Conservation (phyloP, 2,888 invertebrate species). For the Noctua comes region DNA sequence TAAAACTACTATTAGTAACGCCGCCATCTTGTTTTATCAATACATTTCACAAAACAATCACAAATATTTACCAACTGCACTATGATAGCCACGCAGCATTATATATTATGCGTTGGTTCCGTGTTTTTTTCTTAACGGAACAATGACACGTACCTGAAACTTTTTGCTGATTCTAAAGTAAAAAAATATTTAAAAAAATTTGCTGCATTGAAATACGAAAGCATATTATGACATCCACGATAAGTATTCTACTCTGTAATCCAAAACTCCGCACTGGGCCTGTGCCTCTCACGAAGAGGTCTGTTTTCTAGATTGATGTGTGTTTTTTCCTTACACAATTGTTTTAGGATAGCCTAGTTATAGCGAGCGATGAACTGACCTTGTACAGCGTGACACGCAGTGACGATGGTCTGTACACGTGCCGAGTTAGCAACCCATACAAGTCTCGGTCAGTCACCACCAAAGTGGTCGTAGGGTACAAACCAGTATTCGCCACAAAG, state of each 20-base stretch:
- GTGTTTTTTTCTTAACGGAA: too few species aligned
- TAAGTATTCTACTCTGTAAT: too few species aligned
- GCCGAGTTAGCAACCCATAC: constrained; percentile 72
- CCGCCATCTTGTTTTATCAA: neutral
- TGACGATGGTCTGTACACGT: constrained; percentile 77
- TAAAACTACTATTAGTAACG: neutral
- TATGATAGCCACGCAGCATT: too few species aligned
- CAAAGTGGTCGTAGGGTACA: constrained; percentile 70
- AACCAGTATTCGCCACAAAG: constrained; percentile 70
- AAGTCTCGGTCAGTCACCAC: constrained; percentile 65
- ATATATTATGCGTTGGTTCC: too few species aligned
- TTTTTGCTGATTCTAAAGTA: too few species aligned
- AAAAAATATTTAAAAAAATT: too few species aligned
- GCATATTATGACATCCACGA: neutral
- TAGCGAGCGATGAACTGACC: constrained; percentile 62
- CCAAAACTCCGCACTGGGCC: too few species aligned
- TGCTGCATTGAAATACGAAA: neutral
- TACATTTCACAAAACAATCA: neutral
- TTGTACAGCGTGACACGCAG: constrained; percentile 61
- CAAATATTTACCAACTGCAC: neutral
- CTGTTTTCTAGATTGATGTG: neutral
- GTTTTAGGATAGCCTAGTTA: constrained; percentile 66
- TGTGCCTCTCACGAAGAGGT: neutral
- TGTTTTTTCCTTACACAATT: neutral
- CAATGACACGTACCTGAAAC: too few species aligned